These are phyloP conservation scores for Terrapene triunguis DNA, from an alignment of 2,113 vertebrate genomes.

Conservation along the genomic window DNA sequence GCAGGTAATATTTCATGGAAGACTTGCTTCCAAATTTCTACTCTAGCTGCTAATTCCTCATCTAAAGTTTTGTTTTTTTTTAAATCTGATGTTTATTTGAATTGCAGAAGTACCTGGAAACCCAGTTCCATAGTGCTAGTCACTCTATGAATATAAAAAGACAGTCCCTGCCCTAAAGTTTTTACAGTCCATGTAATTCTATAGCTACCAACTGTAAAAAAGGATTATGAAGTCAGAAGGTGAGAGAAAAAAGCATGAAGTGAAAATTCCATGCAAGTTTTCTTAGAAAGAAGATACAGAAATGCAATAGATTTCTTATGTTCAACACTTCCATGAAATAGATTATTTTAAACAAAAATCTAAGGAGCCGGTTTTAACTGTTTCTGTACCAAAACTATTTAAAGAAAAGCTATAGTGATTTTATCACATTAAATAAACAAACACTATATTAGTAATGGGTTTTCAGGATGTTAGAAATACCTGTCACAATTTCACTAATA, in stretches of 20 bases:
- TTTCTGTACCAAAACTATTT: neutral
- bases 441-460: accelerated
- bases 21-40: neutral
- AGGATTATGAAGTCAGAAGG: neutral
- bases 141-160: neutral
- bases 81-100: neutral
- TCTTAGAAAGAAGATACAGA: neutral
- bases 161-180: accelerated
- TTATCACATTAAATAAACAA: neutral
- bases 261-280: neutral
- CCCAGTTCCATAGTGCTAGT: neutral
- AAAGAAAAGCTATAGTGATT: neutral
- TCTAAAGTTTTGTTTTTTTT: neutral
- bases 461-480: neutral
- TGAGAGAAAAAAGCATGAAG: neutral
- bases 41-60: neutral
- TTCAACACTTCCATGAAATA: neutral
- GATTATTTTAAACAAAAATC: no score
- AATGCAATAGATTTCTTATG: accelerated
- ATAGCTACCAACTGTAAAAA: neutral
- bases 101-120: neutral
- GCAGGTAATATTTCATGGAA: neutral
- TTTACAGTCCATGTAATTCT: neutral
- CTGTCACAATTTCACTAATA: neutral
- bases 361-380: neutral